Conservation (phyloP, 2,888 invertebrate genomes). For the Ectemnius cavifrons region DNA sequence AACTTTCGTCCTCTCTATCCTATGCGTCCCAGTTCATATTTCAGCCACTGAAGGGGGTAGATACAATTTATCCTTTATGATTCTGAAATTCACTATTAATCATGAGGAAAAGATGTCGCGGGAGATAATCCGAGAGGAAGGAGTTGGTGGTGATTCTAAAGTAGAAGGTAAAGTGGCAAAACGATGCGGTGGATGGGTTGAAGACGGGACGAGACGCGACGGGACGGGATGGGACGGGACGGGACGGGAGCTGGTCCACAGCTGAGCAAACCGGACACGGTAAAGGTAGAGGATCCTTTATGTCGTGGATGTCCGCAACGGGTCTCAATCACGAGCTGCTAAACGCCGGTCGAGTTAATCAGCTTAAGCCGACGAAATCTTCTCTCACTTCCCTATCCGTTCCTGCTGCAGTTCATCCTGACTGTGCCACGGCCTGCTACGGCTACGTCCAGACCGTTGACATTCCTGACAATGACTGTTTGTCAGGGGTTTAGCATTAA, state of each 20-base stretch:
- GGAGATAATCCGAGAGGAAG: too few relatives aligned
- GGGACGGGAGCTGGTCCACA: constrained; percentile 34
- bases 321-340: constrained; percentile 49
- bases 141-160: too few relatives aligned
- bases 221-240: constrained; percentile 20
- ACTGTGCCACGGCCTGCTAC: neutral
- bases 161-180: too few relatives aligned
- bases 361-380: constrained; percentile 65
- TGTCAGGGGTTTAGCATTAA: constrained; percentile 58
- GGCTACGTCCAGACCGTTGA: constrained; percentile 42
- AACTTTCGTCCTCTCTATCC: too few relatives aligned
- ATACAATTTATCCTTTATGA: too few relatives aligned
- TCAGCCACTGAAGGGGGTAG: too few relatives aligned
- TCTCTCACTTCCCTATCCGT: constrained; percentile 34
- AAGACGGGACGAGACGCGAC: constrained; percentile 17
- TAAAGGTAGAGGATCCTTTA: constrained; percentile 29
- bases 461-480: constrained; percentile 59
- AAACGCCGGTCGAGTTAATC: constrained; percentile 68
- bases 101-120: too few relatives aligned
- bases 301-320: constrained; percentile 37
- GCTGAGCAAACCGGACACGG: constrained; percentile 56
- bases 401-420: constrained; percentile 47
- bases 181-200: too few relatives aligned
- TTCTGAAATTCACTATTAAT: too few relatives aligned
- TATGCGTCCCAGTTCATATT: too few relatives aligned